Base-by-base conservation (phyloP, 2,888 invertebrate species). In the Camptogramma bilineatum region DNA sequence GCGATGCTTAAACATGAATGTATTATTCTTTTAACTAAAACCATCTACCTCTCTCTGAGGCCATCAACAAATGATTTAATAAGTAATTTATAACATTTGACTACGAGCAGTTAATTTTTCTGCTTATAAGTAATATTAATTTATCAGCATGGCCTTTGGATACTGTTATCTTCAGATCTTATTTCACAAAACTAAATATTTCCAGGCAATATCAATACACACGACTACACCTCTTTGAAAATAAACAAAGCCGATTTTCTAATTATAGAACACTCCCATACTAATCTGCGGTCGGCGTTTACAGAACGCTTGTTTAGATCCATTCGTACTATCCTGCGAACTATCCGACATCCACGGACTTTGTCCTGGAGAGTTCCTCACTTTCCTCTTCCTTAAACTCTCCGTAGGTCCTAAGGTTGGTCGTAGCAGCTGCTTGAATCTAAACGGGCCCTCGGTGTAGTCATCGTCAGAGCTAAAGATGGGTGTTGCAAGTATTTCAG, bases 321-420 rank as follows among this genome's bases (percentile, higher is more conserved):
- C 66, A 56, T 86, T 83, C 2, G 81, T 85, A 65, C 93, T 93
- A 64, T 93, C 93, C 64, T 91, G 93, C 0, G 93, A 93, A 67
- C 93, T 92, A 50, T 93, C 92, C 0, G 92, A 93, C 85, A 91
- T 84, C 93, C 93, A 93, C 0, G 93, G 90, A 70, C 91, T 88
- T 73, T 90, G 87, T 34, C 87, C 86, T 1, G 90, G 83, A 0
- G 90, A 86, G 57, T 87, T 91, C 2, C 89, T 86, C 0, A 94
- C 94, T 82, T 95, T 95, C 17, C 95, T 88, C 77, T 95, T 95
- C 19, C 95, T 90, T 55, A 96, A 85, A 50, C 96, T 95, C 71
- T 96, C 96, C 0, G 96, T 96, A 0, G 96, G 96, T 1, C 95
- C 94, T 62, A 95, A 87, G 0, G 95, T 95, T 0, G 95, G 95